Percentiles rank a stretch among this genome's conserved stretches.
Conservation (phyloP, 2,797 vertebrate genomes). For the Periparus ater region DNA sequence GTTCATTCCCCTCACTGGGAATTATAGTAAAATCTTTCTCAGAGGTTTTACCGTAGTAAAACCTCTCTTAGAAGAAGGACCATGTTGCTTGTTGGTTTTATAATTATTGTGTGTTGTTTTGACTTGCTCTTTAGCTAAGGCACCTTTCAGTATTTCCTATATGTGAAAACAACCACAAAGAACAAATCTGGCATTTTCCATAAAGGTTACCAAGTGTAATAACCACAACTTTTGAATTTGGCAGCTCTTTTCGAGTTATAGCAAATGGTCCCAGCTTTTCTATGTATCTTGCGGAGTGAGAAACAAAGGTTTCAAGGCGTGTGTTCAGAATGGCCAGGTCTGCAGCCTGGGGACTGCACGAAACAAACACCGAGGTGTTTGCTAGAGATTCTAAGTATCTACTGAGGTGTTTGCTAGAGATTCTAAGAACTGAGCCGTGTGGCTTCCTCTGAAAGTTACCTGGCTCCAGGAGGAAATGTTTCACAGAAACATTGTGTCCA, state of each 20-base stretch:
- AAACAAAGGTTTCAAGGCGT: not conserved
- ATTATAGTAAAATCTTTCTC: not conserved
- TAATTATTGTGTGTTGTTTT: not conserved
- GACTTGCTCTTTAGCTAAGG: not conserved
- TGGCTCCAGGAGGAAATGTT: not conserved
- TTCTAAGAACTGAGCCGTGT: not conserved
- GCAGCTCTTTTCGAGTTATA: not conserved
- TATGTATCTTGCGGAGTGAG: rapidly evolving
- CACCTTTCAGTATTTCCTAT: not conserved
- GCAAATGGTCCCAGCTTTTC: not conserved
- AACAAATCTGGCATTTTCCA: not conserved
- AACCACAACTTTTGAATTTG: not conserved
- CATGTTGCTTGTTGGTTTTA: not conserved
- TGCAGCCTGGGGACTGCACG: rapidly evolving
- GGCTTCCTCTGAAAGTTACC: not conserved
- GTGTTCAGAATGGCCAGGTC: rapidly evolving
- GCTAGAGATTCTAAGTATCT: not conserved
- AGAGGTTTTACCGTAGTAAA: not conserved
- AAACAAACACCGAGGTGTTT: not conserved
- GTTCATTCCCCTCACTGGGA: not conserved
- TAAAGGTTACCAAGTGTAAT: not conserved
- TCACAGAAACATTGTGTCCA: not conserved
- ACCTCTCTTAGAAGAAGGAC: not conserved
- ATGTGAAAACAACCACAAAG: not conserved
- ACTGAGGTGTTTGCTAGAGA: not conserved